phyloP scores from a whole-genome alignment of 92 coral and sea anemone genomes.

The Phenganax subtilis region DNA sequence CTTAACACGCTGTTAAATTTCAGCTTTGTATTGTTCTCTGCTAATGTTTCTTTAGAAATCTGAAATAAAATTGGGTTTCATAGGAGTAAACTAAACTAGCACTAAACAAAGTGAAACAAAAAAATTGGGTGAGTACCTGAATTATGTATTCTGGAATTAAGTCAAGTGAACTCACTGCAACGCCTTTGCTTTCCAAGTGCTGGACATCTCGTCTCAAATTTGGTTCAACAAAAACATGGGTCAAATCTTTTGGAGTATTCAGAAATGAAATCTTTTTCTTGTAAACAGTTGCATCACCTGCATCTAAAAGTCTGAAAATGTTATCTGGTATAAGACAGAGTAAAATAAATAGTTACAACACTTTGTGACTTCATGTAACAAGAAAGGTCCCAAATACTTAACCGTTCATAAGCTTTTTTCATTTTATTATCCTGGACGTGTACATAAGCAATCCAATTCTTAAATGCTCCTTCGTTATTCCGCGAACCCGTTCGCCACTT shows the following conservation, averaged over 20 bases:
- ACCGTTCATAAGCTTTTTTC: conserved; percentile 84
- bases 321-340: neutral
- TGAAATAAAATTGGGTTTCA: neutral
- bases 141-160: conserved; percentile 89
- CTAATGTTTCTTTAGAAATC: conserved; percentile 15
- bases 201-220: conserved; percentile 56
- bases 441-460: conserved; percentile 69
- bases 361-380: neutral
- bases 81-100: neutral
- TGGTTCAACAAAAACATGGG: conserved; percentile 90
- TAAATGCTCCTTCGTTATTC: conserved; percentile 58
- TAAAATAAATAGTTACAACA: neutral
- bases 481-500: conserved; percentile 65
- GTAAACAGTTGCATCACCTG: conserved; percentile 69
- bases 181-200: conserved; percentile 59
- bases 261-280: conserved; percentile 60
- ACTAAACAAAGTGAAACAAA: neutral
- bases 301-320: conserved; percentile 62
- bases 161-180: conserved; percentile 74
- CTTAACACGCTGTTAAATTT: conserved; percentile 2
- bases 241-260: conserved; percentile 49
- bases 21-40: neutral
- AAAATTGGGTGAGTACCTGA: conserved; percentile 45
- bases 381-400: neutral
- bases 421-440: conserved; percentile 66